These are phyloP conservation scores for Ganaspis brasiliensis DNA, from an alignment of 2,888 invertebrate species.

Conservation along the genomic window DNA sequence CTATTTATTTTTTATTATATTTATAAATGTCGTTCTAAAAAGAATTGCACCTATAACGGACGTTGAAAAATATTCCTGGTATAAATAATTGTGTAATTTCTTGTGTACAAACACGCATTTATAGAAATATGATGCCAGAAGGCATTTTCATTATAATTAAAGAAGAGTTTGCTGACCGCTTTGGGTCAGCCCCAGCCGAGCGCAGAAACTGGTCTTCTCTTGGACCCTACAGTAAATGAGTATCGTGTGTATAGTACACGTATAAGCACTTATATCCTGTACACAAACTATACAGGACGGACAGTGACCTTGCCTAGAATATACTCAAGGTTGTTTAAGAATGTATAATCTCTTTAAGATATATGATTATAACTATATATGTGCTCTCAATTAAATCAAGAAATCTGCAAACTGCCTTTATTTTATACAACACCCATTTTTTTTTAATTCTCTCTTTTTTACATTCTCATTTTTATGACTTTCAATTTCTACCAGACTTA, in stretches of 20 bases:
- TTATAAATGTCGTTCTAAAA: no score
- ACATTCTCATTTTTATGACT: no score
- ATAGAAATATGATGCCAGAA: not conserved
- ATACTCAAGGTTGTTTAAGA: slow-evolving; percentile 62
- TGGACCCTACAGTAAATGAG: slow-evolving; percentile 36
- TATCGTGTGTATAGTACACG: slow-evolving; percentile 44
- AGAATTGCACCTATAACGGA: no score
- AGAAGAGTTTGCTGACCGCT: slow-evolving; percentile 55
- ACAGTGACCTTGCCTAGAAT: slow-evolving; percentile 71
- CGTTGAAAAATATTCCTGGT: no score
- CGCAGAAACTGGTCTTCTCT: slow-evolving; percentile 55
- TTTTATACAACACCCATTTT: not conserved
- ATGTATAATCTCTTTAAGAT: slow-evolving; percentile 21
- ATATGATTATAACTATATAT: slow-evolving; percentile 13
- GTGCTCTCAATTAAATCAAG: not conserved
- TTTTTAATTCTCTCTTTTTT: no score
- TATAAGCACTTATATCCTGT: slow-evolving; percentile 9
- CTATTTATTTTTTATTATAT: no score
- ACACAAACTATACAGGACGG: slow-evolving; percentile 54
- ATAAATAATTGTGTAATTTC: not conserved
- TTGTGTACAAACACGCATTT: not conserved
- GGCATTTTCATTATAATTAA: slow-evolving; percentile 56
- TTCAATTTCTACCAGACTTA: no score
- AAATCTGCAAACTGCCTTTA: not conserved
- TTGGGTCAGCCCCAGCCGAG: slow-evolving; percentile 49